Percentiles rank a stretch among this genome's conserved stretches.
Conservation (phyloP, 92 coral and sea anemone genomes). For the Palythoa grandiflora region DNA sequence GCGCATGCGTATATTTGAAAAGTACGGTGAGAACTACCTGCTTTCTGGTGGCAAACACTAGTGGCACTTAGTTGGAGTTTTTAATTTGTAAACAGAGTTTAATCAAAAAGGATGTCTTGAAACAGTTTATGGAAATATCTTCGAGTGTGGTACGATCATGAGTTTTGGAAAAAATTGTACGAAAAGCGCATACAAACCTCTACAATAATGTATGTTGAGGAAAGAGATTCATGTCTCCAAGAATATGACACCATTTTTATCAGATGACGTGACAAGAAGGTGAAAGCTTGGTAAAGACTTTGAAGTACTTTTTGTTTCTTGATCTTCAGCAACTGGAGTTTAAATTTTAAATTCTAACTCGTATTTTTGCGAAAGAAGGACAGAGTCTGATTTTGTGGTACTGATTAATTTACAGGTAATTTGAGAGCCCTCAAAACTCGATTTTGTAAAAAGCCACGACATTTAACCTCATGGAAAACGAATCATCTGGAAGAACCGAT, state of each 20-base stretch:
- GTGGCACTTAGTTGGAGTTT: not conserved
- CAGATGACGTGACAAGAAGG: slow-evolving; percentile 39
- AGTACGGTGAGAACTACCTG: not conserved
- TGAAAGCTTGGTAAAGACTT: slow-evolving; percentile 1
- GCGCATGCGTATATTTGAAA: slow-evolving; percentile 9
- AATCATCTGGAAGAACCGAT: slow-evolving; percentile 1
- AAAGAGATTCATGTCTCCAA: not conserved
- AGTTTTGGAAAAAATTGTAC: not conserved
- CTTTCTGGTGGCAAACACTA: slow-evolving; percentile 18
- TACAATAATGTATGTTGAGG: not conserved
- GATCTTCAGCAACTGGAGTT: not conserved
- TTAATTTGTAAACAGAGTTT: slow-evolving; percentile 10
- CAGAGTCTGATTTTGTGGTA: not conserved
- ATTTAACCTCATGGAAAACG: slow-evolving; percentile 12
- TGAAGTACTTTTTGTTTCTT: not conserved
- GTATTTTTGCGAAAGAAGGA: not conserved
- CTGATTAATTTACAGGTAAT: slow-evolving; percentile 1
- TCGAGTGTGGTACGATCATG: not conserved
- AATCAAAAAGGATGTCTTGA: not conserved
- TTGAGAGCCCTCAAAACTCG: not conserved
- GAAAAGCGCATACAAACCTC: not conserved
- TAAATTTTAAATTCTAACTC: not conserved
- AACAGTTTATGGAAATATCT: not conserved
- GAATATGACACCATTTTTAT: not conserved
- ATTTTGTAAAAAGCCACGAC: not conserved